These are phyloP conservation scores for Carduelis carduelis DNA, from an alignment of 2,797 vertebrate species.

Conservation along the genomic window DNA sequence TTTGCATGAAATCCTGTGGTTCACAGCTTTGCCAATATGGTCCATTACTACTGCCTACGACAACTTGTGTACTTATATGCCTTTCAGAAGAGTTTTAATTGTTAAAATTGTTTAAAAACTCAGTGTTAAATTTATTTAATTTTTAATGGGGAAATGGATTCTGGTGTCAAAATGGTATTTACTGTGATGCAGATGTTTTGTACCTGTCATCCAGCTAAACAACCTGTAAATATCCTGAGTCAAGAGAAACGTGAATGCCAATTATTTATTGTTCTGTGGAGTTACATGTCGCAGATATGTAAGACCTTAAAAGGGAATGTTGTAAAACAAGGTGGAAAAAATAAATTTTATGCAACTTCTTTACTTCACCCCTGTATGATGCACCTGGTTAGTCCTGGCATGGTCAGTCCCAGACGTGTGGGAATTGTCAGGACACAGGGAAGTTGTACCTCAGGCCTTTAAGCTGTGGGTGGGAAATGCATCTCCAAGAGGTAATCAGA, in stretches of 20 bases:
- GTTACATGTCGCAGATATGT: constrained; percentile 73
- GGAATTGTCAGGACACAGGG: not conserved
- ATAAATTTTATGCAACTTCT: constrained; percentile 76
- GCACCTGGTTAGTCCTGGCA: not conserved
- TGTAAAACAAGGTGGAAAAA: constrained; percentile 76
- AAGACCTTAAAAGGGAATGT: constrained; percentile 76
- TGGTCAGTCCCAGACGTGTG: not conserved
- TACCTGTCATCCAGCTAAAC: constrained; percentile 65
- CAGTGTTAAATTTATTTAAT: constrained; percentile 43
- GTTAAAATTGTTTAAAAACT: not conserved
- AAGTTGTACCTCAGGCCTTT: fast-evolving
- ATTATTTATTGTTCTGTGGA: constrained; percentile 82
- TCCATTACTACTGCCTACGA: constrained; percentile 60
- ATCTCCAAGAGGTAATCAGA: fast-evolving
- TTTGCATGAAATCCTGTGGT: constrained; percentile 48
- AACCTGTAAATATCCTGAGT: constrained; percentile 76
- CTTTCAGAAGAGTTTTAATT: constrained; percentile 55
- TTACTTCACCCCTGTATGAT: not conserved
- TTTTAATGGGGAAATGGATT: constrained; percentile 56
- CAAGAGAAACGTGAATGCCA: constrained; percentile 45
- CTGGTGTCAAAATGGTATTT: constrained; percentile 63
- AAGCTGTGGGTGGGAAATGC: not conserved
- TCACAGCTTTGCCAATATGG: constrained; percentile 60
- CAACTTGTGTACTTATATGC: constrained; percentile 56
- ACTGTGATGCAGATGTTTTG: constrained; percentile 53